Conservation (phyloP, 2,113 vertebrate genomes). For the Ctenodactylus gundi region DNA sequence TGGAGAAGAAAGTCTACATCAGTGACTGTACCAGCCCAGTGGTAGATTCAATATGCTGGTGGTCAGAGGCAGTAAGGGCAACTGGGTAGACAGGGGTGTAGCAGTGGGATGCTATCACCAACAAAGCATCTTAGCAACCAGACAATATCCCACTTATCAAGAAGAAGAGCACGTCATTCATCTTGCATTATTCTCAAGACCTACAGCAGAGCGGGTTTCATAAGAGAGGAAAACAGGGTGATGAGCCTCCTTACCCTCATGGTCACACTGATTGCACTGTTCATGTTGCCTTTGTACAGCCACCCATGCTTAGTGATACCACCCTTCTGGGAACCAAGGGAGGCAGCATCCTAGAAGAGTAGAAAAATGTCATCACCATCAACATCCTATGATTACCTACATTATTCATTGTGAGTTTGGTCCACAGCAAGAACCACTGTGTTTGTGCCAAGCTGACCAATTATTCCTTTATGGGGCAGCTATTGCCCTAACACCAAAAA, state of each 20-base stretch:
- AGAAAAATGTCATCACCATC: not conserved
- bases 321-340: constrained; percentile 97
- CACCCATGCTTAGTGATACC: constrained; percentile 98
- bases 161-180: not conserved
- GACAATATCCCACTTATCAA: not conserved
- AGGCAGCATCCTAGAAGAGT: constrained; percentile 92
- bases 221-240: not conserved
- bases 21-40: rapidly evolving
- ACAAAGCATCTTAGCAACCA: not conserved
- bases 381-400: not conserved
- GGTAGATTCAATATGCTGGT: no score
- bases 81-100: no score
- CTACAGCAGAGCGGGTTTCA: not conserved
- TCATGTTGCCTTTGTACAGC: constrained; percentile 99
- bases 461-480: not conserved
- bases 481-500: not conserved
- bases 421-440: not conserved
- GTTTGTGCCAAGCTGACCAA: not conserved
- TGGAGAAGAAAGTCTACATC: not conserved
- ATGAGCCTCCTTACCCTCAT: constrained; percentile 92
- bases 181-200: not conserved
- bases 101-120: not conserved
- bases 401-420: not conserved
- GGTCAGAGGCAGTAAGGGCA: no score
- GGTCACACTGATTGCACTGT: constrained; percentile 98